These are phyloP conservation scores for Leptopilina myrica DNA, from an alignment of 2,888 invertebrate genomes.

Conservation along the genomic window DNA sequence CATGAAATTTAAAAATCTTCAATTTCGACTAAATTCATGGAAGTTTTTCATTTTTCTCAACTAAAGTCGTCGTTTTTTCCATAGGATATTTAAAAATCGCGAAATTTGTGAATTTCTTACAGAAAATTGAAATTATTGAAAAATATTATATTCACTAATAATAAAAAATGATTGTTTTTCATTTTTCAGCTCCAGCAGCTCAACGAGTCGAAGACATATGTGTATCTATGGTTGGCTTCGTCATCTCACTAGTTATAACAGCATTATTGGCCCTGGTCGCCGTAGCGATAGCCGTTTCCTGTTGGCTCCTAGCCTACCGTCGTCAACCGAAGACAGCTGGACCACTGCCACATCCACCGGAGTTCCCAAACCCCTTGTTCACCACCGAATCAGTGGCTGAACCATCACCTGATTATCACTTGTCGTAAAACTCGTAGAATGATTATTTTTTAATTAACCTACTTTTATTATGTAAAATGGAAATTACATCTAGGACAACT, in stretches of 20 bases:
- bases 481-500: conserved; percentile 71
- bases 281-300: conserved; percentile 95
- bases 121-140: too few species aligned
- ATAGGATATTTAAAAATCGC: too few species aligned
- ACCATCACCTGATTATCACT: conserved; percentile 88
- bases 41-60: too few species aligned
- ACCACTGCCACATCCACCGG: conserved; percentile 95
- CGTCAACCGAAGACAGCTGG: conserved; percentile 91
- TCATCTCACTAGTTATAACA: conserved; percentile 94
- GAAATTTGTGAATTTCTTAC: too few species aligned
- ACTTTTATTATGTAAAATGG: conserved; percentile 57
- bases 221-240: conserved; percentile 94
- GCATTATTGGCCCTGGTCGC: conserved; percentile 94
- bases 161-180: background rate
- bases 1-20: too few species aligned
- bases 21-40: too few species aligned
- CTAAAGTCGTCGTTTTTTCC: too few species aligned
- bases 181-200: conserved; percentile 77
- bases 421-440: conserved; percentile 69
- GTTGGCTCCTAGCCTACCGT: conserved; percentile 96
- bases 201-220: conserved; percentile 90
- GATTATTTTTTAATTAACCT: conserved; percentile 66
- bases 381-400: conserved; percentile 89
- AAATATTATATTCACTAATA: too few species aligned
- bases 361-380: conserved; percentile 96